These are phyloP conservation scores for Hippoglossus hippoglossus DNA, from an alignment of 2,797 vertebrate genomes.

Conservation along the genomic window DNA sequence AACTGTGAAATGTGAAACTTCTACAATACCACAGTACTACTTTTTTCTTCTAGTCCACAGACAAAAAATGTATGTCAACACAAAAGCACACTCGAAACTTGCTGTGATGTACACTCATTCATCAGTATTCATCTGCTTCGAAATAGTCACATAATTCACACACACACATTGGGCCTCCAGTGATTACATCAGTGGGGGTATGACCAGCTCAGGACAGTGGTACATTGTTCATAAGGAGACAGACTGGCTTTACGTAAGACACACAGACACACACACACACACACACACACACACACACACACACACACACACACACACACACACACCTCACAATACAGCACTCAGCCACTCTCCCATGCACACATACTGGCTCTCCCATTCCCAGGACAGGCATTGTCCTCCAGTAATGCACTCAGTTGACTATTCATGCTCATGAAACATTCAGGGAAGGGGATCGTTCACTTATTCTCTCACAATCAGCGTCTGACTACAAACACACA, in stretches of 20 bases:
- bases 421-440: conserved; percentile 76
- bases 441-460: conserved; percentile 61
- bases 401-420: conserved; percentile 68
- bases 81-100: background rate
- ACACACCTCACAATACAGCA: background rate
- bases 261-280: conserved; percentile 2
- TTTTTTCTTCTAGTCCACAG: background rate
- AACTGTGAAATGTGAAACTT: too few species aligned
- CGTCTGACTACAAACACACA: conserved; percentile 23
- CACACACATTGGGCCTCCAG: conserved; percentile 11
- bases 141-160: background rate
- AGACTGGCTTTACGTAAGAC: conserved; percentile 68
- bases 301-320: background rate
- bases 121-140: too few species aligned
- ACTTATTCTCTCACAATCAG: conserved; percentile 59
- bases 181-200: conserved; percentile 60
- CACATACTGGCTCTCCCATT: conserved; percentile 46
- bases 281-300: conserved; percentile 4
- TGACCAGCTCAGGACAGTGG: conserved; percentile 72
- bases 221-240: conserved; percentile 70
- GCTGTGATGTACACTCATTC: background rate
- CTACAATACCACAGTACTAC: too few species aligned
- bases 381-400: conserved; percentile 69
- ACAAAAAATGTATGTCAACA: background rate
- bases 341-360: background rate